Evolutionary conservation across 2,113 vertebrate genomes (phyloP).

Genomic region (Theropithecus gelada): DNA sequence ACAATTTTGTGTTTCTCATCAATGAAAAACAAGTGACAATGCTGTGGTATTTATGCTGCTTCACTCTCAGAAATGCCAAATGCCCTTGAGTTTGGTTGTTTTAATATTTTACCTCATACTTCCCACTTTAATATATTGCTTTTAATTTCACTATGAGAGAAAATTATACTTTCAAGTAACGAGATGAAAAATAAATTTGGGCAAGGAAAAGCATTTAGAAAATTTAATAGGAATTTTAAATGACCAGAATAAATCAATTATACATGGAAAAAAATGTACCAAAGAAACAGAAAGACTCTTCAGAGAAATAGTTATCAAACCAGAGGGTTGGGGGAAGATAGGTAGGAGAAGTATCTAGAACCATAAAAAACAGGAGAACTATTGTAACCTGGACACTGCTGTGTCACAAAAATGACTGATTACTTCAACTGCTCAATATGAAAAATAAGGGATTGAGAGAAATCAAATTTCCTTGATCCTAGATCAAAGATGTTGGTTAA

Average conservation of each 20-base stretch:
- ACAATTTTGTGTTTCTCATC: not conserved
- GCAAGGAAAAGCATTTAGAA: not conserved
- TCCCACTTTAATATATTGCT: not conserved
- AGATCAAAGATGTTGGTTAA: not conserved
- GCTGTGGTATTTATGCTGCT: not conserved
- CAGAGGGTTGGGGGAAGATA: not conserved
- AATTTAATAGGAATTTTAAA: not conserved
- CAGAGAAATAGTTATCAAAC: not conserved
- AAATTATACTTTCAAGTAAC: constrained; percentile 12
- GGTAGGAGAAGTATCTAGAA: not conserved
- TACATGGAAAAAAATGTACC: not conserved
- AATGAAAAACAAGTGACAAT: not conserved
- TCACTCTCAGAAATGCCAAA: not conserved
- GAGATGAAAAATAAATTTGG: not conserved
- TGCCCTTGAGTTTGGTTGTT: not conserved
- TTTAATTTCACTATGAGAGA: not conserved
- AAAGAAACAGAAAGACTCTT: not conserved
- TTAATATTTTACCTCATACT: not conserved
- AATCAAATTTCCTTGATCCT: not conserved
- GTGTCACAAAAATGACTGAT: not conserved
- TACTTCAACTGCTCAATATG: not conserved
- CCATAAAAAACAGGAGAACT: not conserved
- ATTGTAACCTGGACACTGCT: not conserved
- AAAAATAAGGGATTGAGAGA: not conserved
- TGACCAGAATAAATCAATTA: not conserved